Evolutionary conservation across 2,797 vertebrate genomes (phyloP).

Genomic region (Vireo griseus): DNA sequence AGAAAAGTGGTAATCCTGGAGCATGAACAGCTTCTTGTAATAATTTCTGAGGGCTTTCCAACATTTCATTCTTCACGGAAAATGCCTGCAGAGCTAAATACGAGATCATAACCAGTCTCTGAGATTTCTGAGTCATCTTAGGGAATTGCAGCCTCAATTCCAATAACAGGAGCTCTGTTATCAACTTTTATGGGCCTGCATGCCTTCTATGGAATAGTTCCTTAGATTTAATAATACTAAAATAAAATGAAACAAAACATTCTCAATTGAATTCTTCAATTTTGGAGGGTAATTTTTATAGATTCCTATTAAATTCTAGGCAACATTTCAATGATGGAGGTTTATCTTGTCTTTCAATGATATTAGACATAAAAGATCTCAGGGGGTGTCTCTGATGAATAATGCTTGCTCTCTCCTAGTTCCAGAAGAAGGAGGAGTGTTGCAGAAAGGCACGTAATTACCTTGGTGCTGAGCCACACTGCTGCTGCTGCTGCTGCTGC

Average conservation of each 20-base stretch:
- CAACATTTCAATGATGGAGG: background rate
- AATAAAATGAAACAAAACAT: background rate
- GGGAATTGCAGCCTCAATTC: conserved; percentile 18
- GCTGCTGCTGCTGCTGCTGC: background rate
- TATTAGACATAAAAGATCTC: background rate
- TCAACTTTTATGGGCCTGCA: background rate
- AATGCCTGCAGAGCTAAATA: background rate
- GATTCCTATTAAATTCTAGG: background rate
- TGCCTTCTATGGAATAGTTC: background rate
- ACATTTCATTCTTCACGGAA: background rate
- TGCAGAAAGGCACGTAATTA: background rate
- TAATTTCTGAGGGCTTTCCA: background rate
- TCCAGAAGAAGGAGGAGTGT: background rate
- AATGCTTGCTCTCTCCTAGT: background rate
- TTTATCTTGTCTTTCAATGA: conserved; percentile 5
- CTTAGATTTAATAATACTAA: conserved; percentile 15
- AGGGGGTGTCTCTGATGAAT: background rate
- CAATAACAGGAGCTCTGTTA: conserved; percentile 22
- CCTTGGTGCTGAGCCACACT: background rate
- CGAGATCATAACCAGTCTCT: background rate
- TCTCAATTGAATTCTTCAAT: background rate
- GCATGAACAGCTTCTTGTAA: background rate
- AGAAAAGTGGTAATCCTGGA: background rate
- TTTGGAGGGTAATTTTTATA: conserved; percentile 15
- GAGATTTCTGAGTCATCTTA: background rate